These are phyloP conservation scores for Eumerus sabulonum DNA, from an alignment of 2,888 invertebrate genomes.

Conservation along the genomic window DNA sequence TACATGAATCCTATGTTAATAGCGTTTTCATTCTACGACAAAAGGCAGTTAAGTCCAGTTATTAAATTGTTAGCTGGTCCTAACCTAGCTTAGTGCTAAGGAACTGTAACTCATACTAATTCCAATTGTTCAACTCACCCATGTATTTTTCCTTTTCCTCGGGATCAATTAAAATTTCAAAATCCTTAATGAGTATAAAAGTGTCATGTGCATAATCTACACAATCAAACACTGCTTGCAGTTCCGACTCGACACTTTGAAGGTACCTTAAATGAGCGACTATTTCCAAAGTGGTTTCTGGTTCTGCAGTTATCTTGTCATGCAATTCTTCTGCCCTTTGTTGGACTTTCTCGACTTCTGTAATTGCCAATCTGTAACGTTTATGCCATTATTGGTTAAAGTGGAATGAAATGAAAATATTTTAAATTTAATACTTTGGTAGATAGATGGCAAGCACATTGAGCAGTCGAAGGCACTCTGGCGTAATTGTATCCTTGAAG, in stretches of 20 bases:
- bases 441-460: constrained; percentile 83
- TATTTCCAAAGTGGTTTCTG: constrained; percentile 86
- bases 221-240: constrained; percentile 85
- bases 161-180: constrained; percentile 84
- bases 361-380: constrained; percentile 82
- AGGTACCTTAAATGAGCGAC: constrained; percentile 81
- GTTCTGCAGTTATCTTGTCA: constrained; percentile 83
- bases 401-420: neutral
- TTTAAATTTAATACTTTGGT: constrained; percentile 81
- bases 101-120: too few species aligned
- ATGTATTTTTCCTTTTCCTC: constrained; percentile 82
- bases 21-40: too few species aligned
- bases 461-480: constrained; percentile 86
- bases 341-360: constrained; percentile 80
- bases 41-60: too few species aligned
- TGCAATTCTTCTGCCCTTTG: constrained; percentile 80
- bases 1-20: too few species aligned
- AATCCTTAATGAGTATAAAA: constrained; percentile 91
- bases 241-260: constrained; percentile 82
- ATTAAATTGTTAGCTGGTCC: too few species aligned
- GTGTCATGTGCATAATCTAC: constrained; percentile 90
- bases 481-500: constrained; percentile 86
- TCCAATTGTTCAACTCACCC: constrained; percentile 69
- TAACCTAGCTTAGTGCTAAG: too few species aligned
- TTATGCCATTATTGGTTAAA: neutral